Base-by-base conservation (phyloP, 2,113 vertebrate genomes). In the Sterrhoptilus dennistouni region DNA sequence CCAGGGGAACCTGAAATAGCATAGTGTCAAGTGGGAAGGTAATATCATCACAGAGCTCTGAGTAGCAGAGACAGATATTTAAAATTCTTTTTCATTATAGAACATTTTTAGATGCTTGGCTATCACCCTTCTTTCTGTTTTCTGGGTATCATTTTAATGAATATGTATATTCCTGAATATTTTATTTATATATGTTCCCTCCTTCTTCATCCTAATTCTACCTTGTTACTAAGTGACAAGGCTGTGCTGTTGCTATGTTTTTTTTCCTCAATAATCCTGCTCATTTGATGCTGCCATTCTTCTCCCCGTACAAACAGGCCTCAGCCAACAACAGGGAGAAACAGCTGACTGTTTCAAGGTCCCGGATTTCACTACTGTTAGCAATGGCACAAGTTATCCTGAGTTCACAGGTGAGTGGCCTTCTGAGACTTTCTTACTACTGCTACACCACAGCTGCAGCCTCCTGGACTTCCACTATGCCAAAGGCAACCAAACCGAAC, bases 1-100 rank as follows among this genome's bases (percentile, higher is more conserved):
- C 52, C 61, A 90, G 65, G 52, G 87, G 87, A 95, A 84, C 75
- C 83, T 91, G 83, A 96, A 97, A 97, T 88, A 97, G 91, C 83
- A 75, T 40, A 83, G 68, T 35, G 71, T 70, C 60, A 31, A 47
- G 27, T 90, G 57, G 92, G 94, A 96, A 85, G 79, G 78, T 95
- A 94, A 95, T 86, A 75, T 60, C 89, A 85, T 79, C 42, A 92
- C 57, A 83, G 79, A 91, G 78, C 61, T 91, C 52, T 59, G 68
- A 91, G 83, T 2, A 4, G 83, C 7, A 7, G 86, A 95, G 97
- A 95, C 83, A 95, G 96, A 94, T 87, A 79, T 27, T 72, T 87
- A 90, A 86, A 89, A 88, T 96, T 93, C 83, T 57, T 93, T 89
- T 95, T 88, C 24, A 68, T 89, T 93, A 96, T 83, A 83, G 64